phyloP scores from a whole-genome alignment of 2,113 vertebrate species.

The Sterrhoptilus dennistouni region DNA sequence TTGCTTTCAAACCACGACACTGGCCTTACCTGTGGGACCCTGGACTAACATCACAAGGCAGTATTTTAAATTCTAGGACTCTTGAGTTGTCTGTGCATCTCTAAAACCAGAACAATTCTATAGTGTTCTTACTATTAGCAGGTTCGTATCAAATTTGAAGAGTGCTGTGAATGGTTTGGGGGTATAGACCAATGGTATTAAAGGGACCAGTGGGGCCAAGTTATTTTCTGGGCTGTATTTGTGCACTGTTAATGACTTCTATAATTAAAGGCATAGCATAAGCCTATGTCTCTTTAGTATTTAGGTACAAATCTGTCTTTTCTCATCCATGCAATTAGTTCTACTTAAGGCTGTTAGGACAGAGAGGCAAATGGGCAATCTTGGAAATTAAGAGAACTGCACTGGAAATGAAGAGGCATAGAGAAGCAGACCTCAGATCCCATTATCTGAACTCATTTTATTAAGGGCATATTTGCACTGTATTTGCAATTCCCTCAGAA shows the following conservation, averaged over 20 bases:
- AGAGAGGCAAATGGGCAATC: conserved; percentile 6
- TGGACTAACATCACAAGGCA: neutral
- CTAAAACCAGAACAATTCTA: neutral
- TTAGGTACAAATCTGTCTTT: conserved; percentile 28
- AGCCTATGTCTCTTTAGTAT: neutral
- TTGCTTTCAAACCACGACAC: no score
- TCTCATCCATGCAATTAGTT: conserved; percentile 26
- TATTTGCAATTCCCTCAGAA: conserved; percentile 58
- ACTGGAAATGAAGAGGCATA: conserved; percentile 26
- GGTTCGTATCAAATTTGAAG: neutral
- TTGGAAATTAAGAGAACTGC: conserved; percentile 14
- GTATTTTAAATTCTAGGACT: neutral
- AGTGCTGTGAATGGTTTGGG: neutral
- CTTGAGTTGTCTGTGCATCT: neutral
- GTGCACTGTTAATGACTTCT: neutral
- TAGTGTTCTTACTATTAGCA: neutral
- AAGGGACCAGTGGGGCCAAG: neutral
- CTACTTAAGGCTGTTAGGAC: conserved; percentile 25
- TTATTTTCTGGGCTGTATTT: neutral
- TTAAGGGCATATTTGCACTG: conserved; percentile 42
- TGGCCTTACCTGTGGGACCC: neutral
- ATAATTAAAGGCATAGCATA: conserved; percentile 9
- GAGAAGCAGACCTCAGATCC: conserved; percentile 17
- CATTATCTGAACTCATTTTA: conserved; percentile 58
- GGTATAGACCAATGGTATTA: neutral